Conservation (phyloP, 1,140 invertebrate species). For the Pinna nobilis region DNA sequence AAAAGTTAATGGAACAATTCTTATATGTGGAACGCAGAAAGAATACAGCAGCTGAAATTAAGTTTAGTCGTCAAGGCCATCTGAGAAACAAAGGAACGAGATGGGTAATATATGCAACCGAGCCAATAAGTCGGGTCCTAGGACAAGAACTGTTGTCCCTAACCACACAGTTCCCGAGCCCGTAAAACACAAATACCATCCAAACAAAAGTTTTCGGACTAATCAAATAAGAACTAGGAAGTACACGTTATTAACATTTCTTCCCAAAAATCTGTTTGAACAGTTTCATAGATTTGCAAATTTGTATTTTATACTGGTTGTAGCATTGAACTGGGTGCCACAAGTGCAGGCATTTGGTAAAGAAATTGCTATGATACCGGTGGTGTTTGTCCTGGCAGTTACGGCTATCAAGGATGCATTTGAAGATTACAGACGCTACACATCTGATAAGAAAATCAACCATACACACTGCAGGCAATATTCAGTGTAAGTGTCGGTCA, state of each 20-base stretch:
- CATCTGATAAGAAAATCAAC: slow-evolving; percentile 95
- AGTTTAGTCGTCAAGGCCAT: no score
- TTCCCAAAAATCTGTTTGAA: slow-evolving; percentile 97
- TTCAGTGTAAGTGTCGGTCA: slow-evolving; percentile 80
- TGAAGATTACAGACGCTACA: slow-evolving; percentile 92
- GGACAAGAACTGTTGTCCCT: slow-evolving; percentile 65
- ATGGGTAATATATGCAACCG: slow-evolving; percentile 56
- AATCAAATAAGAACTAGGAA: slow-evolving; percentile 86
- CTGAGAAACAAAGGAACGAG: no score
- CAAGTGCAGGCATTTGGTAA: slow-evolving; percentile 93
- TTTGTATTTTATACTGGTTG: slow-evolving; percentile 98
- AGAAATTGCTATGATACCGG: slow-evolving; percentile 92
- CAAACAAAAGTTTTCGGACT: slow-evolving; percentile 84
- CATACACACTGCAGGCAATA: slow-evolving; percentile 93
- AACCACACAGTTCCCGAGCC: slow-evolving; percentile 70
- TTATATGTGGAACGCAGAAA: not conserved
- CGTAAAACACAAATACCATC: slow-evolving; percentile 82
- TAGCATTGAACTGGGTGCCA: slow-evolving; percentile 95
- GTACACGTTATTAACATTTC: slow-evolving; percentile 94
- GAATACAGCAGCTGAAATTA: no score
- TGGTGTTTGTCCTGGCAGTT: slow-evolving; percentile 90
- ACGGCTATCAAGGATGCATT: slow-evolving; percentile 98
- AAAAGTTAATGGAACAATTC: not conserved
- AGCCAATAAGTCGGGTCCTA: slow-evolving; percentile 52
- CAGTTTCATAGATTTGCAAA: slow-evolving; percentile 99